phyloP scores from a whole-genome alignment of 2,888 invertebrate genomes.

The Lymantria monacha region DNA sequence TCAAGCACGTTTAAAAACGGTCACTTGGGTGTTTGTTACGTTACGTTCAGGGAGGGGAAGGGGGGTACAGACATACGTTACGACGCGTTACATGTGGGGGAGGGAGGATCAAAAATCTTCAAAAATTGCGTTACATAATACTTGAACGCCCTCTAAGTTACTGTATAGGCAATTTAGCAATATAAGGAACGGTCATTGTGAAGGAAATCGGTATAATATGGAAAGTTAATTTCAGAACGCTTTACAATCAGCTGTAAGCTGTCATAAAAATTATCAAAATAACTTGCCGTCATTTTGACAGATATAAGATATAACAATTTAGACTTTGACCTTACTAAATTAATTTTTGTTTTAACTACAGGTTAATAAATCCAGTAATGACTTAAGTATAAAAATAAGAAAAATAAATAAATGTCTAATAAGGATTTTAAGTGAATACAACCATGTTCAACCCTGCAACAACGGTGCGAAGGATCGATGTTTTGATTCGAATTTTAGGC shows the following conservation, averaged over 20 bases:
- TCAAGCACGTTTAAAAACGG: too few relatives aligned
- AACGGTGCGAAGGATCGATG: slow-evolving; percentile 72
- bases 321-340: slow-evolving; percentile 70
- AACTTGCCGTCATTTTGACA: slow-evolving; percentile 33
- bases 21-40: too few relatives aligned
- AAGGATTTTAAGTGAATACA: slow-evolving; percentile 21
- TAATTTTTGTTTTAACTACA: slow-evolving; percentile 35
- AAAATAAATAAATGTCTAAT: slow-evolving; percentile 10
- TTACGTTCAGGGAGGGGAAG: too few relatives aligned
- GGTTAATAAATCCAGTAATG: slow-evolving; percentile 19
- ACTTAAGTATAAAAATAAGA: slow-evolving; percentile 16
- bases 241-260: slow-evolving; percentile 23
- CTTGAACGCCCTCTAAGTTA: too few relatives aligned
- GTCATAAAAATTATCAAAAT: slow-evolving; percentile 10
- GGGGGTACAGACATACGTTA: too few relatives aligned
- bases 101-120: too few relatives aligned
- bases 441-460: slow-evolving; percentile 67
- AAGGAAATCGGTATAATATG: too few relatives aligned
- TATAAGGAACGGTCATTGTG: too few relatives aligned
- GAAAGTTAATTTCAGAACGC: slow-evolving; percentile 1
- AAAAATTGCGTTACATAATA: too few relatives aligned
- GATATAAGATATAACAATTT: slow-evolving; percentile 14
- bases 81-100: too few relatives aligned
- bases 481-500: slow-evolving; percentile 74
- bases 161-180: too few relatives aligned